Percentiles rank a stretch among this genome's conserved stretches.
Conservation (phyloP, 2,888 invertebrate species). For the Spilosoma lubricipeda region DNA sequence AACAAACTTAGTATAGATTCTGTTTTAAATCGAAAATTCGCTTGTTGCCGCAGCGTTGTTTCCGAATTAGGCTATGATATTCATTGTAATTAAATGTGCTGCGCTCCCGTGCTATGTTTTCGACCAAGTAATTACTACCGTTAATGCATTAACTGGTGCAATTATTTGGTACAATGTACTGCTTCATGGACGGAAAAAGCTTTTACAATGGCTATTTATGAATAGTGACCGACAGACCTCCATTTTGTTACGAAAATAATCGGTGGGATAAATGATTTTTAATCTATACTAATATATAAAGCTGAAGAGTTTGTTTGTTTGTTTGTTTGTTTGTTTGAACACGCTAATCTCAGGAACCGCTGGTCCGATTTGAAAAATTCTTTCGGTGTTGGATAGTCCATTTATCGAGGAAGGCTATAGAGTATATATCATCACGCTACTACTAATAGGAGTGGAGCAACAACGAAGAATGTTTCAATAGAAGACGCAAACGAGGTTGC, state of each 20-base stretch:
- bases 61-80: slow-evolving; percentile 13
- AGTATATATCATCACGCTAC: too few species aligned
- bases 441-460: too few species aligned
- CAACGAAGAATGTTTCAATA: too few species aligned
- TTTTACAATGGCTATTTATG: not conserved
- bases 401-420: too few species aligned
- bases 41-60: not conserved
- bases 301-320: too few species aligned
- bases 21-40: slow-evolving; percentile 10
- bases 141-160: not conserved
- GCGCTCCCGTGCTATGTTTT: not conserved
- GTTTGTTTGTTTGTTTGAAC: too few species aligned
- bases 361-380: too few species aligned
- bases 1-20: too few species aligned
- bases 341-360: too few species aligned
- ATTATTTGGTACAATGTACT: slow-evolving; percentile 13
- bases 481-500: too few species aligned
- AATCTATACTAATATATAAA: too few species aligned
- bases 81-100: slow-evolving; percentile 12
- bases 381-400: too few species aligned
- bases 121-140: not conserved
- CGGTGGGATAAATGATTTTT: not conserved
- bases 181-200: not conserved
- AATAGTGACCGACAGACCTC: slow-evolving; percentile 7
- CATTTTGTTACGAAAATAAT: not conserved